phyloP scores from a whole-genome alignment of 2,113 vertebrate genomes.

The Dinomys branickii region DNA sequence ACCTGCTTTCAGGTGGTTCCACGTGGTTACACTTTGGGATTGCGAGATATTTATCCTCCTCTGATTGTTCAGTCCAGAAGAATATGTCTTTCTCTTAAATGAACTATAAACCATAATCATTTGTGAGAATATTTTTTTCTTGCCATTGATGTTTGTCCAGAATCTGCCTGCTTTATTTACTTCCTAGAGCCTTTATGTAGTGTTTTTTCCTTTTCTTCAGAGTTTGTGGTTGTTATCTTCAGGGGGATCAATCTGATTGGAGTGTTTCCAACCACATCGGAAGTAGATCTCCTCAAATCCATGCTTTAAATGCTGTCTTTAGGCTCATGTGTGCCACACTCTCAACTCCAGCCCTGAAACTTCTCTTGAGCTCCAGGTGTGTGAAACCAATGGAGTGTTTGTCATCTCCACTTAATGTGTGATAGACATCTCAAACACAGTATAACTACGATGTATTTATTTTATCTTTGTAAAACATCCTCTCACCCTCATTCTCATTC shows the following conservation, averaged over 20 bases:
- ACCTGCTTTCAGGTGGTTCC: neutral
- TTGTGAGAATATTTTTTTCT: slow-evolving; percentile 26
- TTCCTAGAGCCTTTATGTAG: slow-evolving; percentile 25
- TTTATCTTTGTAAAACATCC: slow-evolving; percentile 20
- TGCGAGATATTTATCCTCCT: slow-evolving; percentile 9
- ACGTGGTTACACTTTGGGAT: neutral
- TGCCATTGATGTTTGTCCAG: slow-evolving; percentile 4
- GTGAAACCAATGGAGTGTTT: neutral
- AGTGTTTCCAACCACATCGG: neutral
- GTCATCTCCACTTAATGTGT: neutral
- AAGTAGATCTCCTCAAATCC: neutral
- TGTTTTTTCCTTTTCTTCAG: slow-evolving; percentile 28
- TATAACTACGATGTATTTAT: neutral
- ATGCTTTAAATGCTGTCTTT: neutral
- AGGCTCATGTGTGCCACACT: neutral
- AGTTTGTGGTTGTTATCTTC: neutral
- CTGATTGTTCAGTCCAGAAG: slow-evolving; percentile 19
- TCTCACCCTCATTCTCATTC: neutral
- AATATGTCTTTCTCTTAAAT: neutral
- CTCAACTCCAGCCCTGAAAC: neutral
- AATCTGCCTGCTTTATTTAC: slow-evolving; percentile 34
- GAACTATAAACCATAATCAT: slow-evolving; percentile 6
- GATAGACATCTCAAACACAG: neutral
- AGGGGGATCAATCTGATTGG: neutral
- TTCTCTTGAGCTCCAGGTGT: neutral